These are phyloP conservation scores for Eristalinus aeneus DNA, from an alignment of 2,888 invertebrate species.

Conservation along the genomic window DNA sequence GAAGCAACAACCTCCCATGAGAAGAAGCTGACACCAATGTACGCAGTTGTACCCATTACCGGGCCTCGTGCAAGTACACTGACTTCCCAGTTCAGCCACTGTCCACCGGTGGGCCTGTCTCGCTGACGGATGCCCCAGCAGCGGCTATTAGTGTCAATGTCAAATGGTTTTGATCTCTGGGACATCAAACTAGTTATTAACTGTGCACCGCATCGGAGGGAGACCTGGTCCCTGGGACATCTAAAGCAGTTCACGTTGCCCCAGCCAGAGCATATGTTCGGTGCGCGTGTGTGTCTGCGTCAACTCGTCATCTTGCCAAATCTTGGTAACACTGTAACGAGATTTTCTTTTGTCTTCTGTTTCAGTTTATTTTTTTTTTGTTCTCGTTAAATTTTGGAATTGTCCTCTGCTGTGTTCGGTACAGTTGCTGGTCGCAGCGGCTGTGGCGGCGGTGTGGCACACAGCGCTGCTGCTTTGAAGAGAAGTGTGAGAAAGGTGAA, in stretches of 20 bases:
- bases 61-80: slow-evolving; percentile 17
- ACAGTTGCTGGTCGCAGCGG: slow-evolving; percentile 21
- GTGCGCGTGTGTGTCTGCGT: slow-evolving; percentile 7
- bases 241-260: slow-evolving; percentile 51
- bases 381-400: slow-evolving; percentile 46
- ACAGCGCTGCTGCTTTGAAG: background rate
- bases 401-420: slow-evolving; percentile 24
- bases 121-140: slow-evolving; percentile 45
- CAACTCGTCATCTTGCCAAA: slow-evolving; percentile 62
- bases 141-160: slow-evolving; percentile 43
- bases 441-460: slow-evolving; percentile 25
- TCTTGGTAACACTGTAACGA: slow-evolving; percentile 45
- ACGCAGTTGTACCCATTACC: slow-evolving; percentile 30
- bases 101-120: background rate
- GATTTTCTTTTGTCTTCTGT: slow-evolving; percentile 29
- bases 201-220: slow-evolving; percentile 55
- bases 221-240: background rate
- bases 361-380: slow-evolving; percentile 25
- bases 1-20: background rate
- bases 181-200: slow-evolving; percentile 58
- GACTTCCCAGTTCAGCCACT: background rate
- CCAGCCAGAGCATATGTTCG: background rate
- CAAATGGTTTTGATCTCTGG: slow-evolving; percentile 61
- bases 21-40: slow-evolving; percentile 28
- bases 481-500: slow-evolving; percentile 67